These are phyloP conservation scores for Hassar affinis DNA, from an alignment of 2,113 vertebrate species.

Conservation along the genomic window DNA sequence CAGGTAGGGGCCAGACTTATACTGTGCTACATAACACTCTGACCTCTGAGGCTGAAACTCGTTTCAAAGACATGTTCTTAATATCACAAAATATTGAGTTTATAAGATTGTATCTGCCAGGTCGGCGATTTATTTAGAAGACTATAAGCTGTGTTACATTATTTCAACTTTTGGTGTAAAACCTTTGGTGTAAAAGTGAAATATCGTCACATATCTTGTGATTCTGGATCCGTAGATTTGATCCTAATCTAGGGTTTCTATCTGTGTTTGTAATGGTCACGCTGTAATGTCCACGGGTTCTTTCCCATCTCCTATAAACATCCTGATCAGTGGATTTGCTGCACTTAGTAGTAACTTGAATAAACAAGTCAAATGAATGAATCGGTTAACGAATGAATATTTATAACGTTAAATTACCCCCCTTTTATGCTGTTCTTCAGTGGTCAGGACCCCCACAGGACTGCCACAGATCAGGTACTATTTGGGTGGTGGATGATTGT, in stretches of 20 bases:
- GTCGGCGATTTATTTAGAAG: not conserved
- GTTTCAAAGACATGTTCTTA: not conserved
- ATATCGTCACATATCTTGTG: not conserved
- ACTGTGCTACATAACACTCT: not conserved
- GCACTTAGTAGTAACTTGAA: not conserved
- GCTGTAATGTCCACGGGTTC: not conserved
- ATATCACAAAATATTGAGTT: not conserved
- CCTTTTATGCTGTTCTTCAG: too few relatives aligned
- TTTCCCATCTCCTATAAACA: not conserved
- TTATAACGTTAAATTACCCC: not conserved
- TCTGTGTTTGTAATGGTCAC: not conserved
- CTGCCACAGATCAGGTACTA: too few relatives aligned
- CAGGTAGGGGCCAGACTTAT: conserved; percentile 66
- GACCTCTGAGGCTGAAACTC: not conserved
- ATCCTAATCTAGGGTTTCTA: too few relatives aligned
- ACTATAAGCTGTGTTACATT: not conserved
- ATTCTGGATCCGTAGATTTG: not conserved
- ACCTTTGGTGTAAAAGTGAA: too few relatives aligned
- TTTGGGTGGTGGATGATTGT: too few relatives aligned
- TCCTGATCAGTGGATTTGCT: not conserved
- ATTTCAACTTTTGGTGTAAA: not conserved
- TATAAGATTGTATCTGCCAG: not conserved
- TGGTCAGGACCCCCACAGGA: too few relatives aligned
- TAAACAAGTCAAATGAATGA: not conserved
- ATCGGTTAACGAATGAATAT: not conserved